Evolutionary conservation across 1,140 invertebrate genomes (phyloP), one percentile per base, ranked within the genome.

Genomic region (Pemphigus obesinymphae): DNA sequence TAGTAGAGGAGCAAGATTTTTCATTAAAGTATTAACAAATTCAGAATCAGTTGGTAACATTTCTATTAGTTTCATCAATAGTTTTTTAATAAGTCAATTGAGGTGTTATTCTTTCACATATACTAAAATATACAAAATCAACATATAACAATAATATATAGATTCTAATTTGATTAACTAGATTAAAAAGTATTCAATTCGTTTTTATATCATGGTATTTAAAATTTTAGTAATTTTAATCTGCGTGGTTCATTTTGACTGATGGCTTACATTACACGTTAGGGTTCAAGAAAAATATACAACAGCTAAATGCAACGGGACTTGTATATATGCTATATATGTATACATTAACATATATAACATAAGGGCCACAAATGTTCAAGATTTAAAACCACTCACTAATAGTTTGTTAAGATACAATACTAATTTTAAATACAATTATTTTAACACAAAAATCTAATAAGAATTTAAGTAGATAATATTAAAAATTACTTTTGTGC

Each of bases 41-140:
- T 99, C 98, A 20, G 94, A 92, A 86, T 97, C 95, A 8, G 92
- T 92, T 34, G 96, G 92, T 83, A 99, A 89, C 92, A 99, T 96
- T 88, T 99, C 97, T 91, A 99, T 96, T 82, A 99, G 91, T 87
- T 99, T 99, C 96, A 99, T 99, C 34, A 95, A 86, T 40, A 95
- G 95, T 91, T 99, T 99, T 4, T 99, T 97, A 84, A 90, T 99
- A 98, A 34, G 98, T 97, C 82, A 99, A 89, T 45, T 98, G 90
- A 5, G 98, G 98, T 17, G 97, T 99, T 83, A 99, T 99, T 83
- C 98, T 89, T 89, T 99, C 98, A 88, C 97, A 99, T 84, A 99
- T 98, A 84, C 96, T 92, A 45, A 40, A 55, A 76, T 55, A 17
- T 37, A 37, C 26, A 37, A 58, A 58, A 55, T 4, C 0, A 40